phyloP scores from a whole-genome alignment of 2,888 invertebrate species.

The Ophraella communa region DNA sequence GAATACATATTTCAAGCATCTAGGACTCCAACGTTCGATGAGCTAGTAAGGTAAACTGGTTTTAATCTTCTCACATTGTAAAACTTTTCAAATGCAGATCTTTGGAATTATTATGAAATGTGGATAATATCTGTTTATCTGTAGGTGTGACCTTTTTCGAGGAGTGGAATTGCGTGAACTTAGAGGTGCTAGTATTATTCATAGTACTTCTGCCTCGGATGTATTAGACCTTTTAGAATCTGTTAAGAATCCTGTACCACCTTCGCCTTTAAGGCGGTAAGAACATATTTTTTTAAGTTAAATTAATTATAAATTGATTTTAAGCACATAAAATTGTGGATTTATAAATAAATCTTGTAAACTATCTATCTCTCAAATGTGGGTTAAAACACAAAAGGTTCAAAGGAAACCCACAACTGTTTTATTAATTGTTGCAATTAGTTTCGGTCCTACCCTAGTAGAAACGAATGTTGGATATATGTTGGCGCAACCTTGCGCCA shows the following conservation, averaged over 20 bases:
- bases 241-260: constrained; percentile 50
- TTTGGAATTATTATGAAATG: background rate
- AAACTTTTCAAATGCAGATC: too few relatives aligned
- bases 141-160: constrained; percentile 81
- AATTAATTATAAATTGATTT: background rate
- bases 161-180: constrained; percentile 89
- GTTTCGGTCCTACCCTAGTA: too few relatives aligned
- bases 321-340: background rate
- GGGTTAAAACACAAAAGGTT: too few relatives aligned
- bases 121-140: constrained; percentile 1
- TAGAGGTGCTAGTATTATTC: constrained; percentile 79
- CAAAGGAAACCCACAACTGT: too few relatives aligned
- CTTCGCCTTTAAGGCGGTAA: constrained; percentile 53
- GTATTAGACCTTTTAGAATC: constrained; percentile 54
- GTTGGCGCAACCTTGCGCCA: too few relatives aligned
- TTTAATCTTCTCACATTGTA: too few relatives aligned
- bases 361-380: background rate
- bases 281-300: constrained; percentile 20
- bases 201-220: constrained; percentile 48
- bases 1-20: constrained; percentile 76
- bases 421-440: too few relatives aligned
- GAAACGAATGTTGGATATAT: too few relatives aligned
- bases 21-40: constrained; percentile 78
- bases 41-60: constrained; percentile 67
- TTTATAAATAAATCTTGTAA: background rate